phyloP scores from a whole-genome alignment of 2,888 invertebrate species.

The Ptilodon capucinus region DNA sequence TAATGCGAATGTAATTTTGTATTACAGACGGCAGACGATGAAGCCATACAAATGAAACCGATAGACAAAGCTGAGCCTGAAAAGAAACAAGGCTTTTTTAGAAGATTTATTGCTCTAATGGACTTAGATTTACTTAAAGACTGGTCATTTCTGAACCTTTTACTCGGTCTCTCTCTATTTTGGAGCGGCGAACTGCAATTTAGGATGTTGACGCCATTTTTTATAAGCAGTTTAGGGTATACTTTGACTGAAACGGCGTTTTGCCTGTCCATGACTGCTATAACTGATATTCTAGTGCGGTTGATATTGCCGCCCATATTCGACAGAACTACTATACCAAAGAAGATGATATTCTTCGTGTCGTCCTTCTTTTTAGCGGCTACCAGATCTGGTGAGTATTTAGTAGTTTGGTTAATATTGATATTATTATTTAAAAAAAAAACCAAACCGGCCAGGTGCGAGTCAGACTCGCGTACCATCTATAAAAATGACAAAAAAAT shows the following conservation, averaged over 20 bases:
- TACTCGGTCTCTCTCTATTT: constrained; percentile 87
- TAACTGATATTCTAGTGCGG: constrained; percentile 88
- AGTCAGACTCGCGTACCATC: no score
- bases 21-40: constrained; percentile 74
- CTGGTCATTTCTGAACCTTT: constrained; percentile 87
- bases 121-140: constrained; percentile 88
- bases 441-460: no score
- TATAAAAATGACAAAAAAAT: no score
- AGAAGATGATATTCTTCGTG: constrained; percentile 87
- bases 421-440: background rate
- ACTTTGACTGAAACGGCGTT: constrained; percentile 86
- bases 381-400: constrained; percentile 86
- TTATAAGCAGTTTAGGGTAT: constrained; percentile 84
- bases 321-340: constrained; percentile 85
- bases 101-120: constrained; percentile 84
- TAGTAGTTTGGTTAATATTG: background rate
- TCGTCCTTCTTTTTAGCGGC: constrained; percentile 87
- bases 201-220: constrained; percentile 88
- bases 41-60: constrained; percentile 74
- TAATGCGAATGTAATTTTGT: constrained; percentile 1
- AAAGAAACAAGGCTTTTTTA: constrained; percentile 71
- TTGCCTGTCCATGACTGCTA: constrained; percentile 88
- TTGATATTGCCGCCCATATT: constrained; percentile 88
- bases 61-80: constrained; percentile 64
- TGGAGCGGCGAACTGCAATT: constrained; percentile 90